Evolutionary conservation across 2,888 invertebrate genomes (phyloP).

Genomic region (Stegophylla sp.): DNA sequence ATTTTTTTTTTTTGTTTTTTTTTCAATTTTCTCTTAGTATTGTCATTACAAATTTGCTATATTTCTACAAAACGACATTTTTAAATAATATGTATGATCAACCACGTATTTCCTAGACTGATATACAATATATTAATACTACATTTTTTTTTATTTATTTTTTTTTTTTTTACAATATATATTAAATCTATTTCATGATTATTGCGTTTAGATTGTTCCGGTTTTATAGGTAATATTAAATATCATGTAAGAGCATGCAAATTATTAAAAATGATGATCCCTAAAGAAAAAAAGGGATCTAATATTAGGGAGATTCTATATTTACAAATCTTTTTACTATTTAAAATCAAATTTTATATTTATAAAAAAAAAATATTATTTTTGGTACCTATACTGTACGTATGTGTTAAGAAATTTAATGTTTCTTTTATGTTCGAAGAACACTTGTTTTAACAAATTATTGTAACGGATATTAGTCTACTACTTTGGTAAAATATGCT

Average conservation of each 20-base stretch:
- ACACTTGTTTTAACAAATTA: slow-evolving; percentile 38
- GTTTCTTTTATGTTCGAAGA: slow-evolving; percentile 35
- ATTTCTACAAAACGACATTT: slow-evolving; percentile 32
- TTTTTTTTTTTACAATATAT: too few relatives aligned
- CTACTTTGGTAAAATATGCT: slow-evolving; percentile 17
- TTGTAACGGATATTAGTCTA: slow-evolving; percentile 44
- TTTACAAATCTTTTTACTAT: slow-evolving; percentile 26
- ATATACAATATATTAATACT: slow-evolving; percentile 31
- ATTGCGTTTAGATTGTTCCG: slow-evolving; percentile 56
- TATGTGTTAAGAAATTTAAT: not conserved
- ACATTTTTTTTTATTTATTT: not conserved
- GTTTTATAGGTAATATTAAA: slow-evolving; percentile 22
- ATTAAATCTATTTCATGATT: slow-evolving; percentile 31
- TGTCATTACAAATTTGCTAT: slow-evolving; percentile 44
- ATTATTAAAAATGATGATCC: slow-evolving; percentile 7
- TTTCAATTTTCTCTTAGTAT: slow-evolving; percentile 11
- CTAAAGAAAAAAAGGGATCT: slow-evolving; percentile 6
- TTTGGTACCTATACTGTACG: not conserved
- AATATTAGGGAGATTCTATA: slow-evolving; percentile 43
- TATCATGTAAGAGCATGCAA: slow-evolving; percentile 44
- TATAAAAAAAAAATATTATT: slow-evolving; percentile 3
- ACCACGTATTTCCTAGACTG: slow-evolving; percentile 40
- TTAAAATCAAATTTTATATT: slow-evolving; percentile 11
- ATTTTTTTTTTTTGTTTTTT: slow-evolving; percentile 26
- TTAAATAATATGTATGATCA: slow-evolving; percentile 12